These are phyloP conservation scores for Spea multiplicata DNA, from an alignment of 2,113 vertebrate species.

Conservation along the genomic window DNA sequence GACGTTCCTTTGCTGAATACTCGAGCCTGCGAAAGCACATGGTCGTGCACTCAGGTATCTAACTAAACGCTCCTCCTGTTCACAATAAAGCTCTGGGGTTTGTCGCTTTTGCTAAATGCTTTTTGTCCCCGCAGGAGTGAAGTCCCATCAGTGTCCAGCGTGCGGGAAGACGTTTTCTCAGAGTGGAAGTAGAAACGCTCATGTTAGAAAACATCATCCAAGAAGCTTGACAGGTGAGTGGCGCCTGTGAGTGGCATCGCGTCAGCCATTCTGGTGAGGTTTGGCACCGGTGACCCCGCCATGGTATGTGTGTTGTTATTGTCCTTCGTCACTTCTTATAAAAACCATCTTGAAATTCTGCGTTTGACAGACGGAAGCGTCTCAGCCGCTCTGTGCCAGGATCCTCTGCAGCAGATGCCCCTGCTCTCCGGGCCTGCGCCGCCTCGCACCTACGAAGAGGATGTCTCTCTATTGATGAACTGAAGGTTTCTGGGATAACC, in stretches of 20 bases:
- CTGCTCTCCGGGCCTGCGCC: conserved; percentile 76
- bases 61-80: conserved; percentile 10
- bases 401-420: conserved; percentile 70
- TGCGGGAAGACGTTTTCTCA: conserved; percentile 97
- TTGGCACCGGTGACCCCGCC: neutral
- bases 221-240: conserved; percentile 38
- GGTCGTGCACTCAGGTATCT: conserved; percentile 91
- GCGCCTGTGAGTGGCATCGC: too few species aligned
- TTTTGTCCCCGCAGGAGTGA: conserved; percentile 74
- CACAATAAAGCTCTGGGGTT: conserved; percentile 8
- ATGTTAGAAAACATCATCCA: conserved; percentile 90
- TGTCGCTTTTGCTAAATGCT: conserved; percentile 1
- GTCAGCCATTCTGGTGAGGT: too few species aligned
- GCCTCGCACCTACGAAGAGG: conserved; percentile 70
- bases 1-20: conserved; percentile 95
- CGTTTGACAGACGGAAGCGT: neutral
- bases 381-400: conserved; percentile 55
- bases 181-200: conserved; percentile 95
- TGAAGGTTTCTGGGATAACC: conserved; percentile 42
- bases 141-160: conserved; percentile 91
- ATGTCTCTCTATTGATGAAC: conserved; percentile 71
- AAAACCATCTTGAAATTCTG: neutral
- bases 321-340: neutral
- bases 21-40: conserved; percentile 98
- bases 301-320: neutral